A percentile compares a stretch with the other conserved stretches of the same genome.
Evolutionary conservation across 2,888 invertebrate genomes (phyloP).

Genomic region (Drosophila paranaensis): DNA sequence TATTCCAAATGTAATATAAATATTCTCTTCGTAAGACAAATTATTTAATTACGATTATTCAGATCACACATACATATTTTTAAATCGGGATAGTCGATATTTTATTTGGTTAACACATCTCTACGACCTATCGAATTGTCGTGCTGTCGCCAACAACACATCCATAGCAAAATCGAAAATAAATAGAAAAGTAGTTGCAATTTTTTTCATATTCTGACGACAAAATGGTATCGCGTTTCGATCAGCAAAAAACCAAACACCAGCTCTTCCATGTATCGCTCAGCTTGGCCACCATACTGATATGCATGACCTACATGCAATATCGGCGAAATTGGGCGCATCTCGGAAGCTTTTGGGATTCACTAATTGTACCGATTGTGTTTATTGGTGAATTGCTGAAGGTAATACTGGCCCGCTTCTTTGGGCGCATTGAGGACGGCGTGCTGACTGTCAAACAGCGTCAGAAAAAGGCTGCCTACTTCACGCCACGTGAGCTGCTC

Average conservation of each 20-base stretch:
- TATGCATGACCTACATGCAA: slow-evolving; percentile 84
- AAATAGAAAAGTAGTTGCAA: slow-evolving; percentile 45
- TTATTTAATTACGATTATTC: background rate
- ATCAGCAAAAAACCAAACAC: slow-evolving; percentile 84
- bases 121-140: slow-evolving; percentile 13
- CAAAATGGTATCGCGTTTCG: slow-evolving; percentile 82
- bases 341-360: slow-evolving; percentile 83
- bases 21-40: background rate
- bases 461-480: slow-evolving; percentile 78
- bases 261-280: slow-evolving; percentile 84
- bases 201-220: slow-evolving; percentile 18
- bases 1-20: background rate
- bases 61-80: rapidly evolving
- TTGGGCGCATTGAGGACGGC: slow-evolving; percentile 75
- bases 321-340: slow-evolving; percentile 82
- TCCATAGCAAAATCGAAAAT: slow-evolving; percentile 33
- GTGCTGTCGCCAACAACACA: slow-evolving; percentile 32
- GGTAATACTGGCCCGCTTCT: slow-evolving; percentile 81
- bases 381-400: slow-evolving; percentile 83
- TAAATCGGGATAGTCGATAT: slow-evolving; percentile 15
- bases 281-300: slow-evolving; percentile 82
- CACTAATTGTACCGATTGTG: slow-evolving; percentile 82
- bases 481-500: slow-evolving; percentile 79
- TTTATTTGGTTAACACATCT: slow-evolving; percentile 18
- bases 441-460: slow-evolving; percentile 78